Evolutionary conservation across 2,888 invertebrate species (phyloP), one percentile per base, ranked within the genome.

Genomic region (Hemistola chrysoprasaria): DNA sequence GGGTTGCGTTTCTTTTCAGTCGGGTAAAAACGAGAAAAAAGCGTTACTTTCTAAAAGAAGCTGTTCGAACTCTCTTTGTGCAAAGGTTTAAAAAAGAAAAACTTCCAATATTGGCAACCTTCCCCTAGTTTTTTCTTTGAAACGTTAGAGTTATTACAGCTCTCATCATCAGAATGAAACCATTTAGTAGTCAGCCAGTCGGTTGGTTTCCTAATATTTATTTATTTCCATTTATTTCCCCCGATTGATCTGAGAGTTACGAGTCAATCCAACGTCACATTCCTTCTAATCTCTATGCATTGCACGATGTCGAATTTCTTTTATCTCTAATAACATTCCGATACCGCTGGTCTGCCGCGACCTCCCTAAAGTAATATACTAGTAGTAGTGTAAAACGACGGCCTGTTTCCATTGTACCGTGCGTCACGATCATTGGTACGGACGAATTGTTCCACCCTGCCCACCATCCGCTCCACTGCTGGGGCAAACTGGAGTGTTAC

Each of bases 311-410:
- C 59, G 65, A 78, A 75, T 81, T 81, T 78, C 80, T 84, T 86
- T 82, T 85, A 86, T 86, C 86, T 84, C 68, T 80, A 86, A 84
- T 83, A 82, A 86, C 84, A 86, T 86, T 82, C 79, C 79, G 72
- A 79, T 81, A 79, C 66, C 66, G 29, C 37, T 25, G 33, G 73
- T 71, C 47, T 72, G 78, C 74, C 68, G 68, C 61, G 61, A 59
- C 63, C 71, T 81, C 86, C 86, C 84, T 79, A 76, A 80, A 84
- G 83, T 79, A 85, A 86, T 84, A 87, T 82, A 83, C 76, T 75
- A 78, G 70, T 51, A 62, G 74, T 62, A 51, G 74, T 68, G 65
- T 56, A 47, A 55, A 49, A 42, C 54, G 30, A 31, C 41, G 38
- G 48, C 38, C 24, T 40, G 69, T 72, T 62, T 67, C 62, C 82